Evolutionary conservation across 2,113 vertebrate genomes (phyloP).

Genomic region (Oryzias melastigma): DNA sequence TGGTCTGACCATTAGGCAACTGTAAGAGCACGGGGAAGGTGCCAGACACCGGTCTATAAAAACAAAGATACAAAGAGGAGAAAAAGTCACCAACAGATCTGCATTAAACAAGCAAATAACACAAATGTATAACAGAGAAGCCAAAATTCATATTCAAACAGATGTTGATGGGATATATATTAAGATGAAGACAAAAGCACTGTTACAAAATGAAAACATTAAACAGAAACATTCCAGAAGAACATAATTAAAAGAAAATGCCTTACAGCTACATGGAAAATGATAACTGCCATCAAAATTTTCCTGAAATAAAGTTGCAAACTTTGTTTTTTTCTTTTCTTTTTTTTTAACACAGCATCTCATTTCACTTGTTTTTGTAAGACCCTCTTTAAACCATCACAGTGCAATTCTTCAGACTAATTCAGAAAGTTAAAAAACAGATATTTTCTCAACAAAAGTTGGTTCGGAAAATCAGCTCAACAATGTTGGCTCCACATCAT

Average conservation of each 20-base stretch:
- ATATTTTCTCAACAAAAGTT: too few species aligned
- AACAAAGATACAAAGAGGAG: conserved; percentile 73
- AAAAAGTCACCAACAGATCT: neutral
- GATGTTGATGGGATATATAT: conserved; percentile 27
- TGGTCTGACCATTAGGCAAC: conserved; percentile 97
- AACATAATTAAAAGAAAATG: conserved; percentile 3
- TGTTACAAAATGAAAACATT: conserved; percentile 6
- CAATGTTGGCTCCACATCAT: too few species aligned
- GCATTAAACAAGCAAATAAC: conserved; percentile 2
- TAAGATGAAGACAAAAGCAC: conserved; percentile 14
- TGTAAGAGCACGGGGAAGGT: conserved; percentile 97
- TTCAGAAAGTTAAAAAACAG: too few species aligned
- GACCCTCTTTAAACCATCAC: too few species aligned
- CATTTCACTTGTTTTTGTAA: too few species aligned
- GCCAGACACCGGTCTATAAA: conserved; percentile 91
- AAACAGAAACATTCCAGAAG: conserved; percentile 6
- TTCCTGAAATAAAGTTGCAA: conserved; percentile 20
- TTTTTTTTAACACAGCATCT: too few species aligned
- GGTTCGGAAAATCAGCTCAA: too few species aligned
- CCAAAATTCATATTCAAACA: conserved; percentile 25
- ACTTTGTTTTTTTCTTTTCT: too few species aligned
- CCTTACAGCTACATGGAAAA: conserved; percentile 13
- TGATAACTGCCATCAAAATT: conserved; percentile 44
- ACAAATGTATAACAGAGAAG: too few species aligned
- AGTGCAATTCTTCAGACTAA: too few species aligned